A percentile compares a stretch with the other conserved stretches of the same genome.
phyloP scores from a whole-genome alignment of 2,888 invertebrate genomes.

The Hipparchia sbordonii region DNA sequence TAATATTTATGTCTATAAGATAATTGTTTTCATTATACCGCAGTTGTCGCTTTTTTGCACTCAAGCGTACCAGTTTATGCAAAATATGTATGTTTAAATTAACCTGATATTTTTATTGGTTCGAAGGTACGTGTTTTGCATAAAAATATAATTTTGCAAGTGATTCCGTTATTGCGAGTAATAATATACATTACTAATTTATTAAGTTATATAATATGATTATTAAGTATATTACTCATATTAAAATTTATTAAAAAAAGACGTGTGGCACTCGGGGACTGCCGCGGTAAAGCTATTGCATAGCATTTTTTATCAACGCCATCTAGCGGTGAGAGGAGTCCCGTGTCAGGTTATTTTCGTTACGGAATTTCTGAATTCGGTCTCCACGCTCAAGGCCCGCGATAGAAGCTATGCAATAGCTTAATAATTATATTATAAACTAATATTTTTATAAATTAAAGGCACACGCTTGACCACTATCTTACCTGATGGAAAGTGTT shows the following conservation, averaged over 20 bases:
- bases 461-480: too few relatives aligned
- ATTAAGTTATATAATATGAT: background rate
- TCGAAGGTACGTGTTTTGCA: conserved; percentile 10
- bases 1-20: conserved; percentile 34
- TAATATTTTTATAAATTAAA: background rate
- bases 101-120: conserved; percentile 25
- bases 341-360: too few relatives aligned
- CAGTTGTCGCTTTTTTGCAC: conserved; percentile 29
- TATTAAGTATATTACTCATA: background rate
- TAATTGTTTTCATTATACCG: conserved; percentile 30
- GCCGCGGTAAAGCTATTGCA: too few relatives aligned
- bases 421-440: too few relatives aligned
- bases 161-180: conserved; percentile 1
- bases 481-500: too few relatives aligned
- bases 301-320: too few relatives aligned
- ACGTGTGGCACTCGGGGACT: too few relatives aligned
- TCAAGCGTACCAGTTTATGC: conserved; percentile 25
- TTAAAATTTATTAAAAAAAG: too few relatives aligned
- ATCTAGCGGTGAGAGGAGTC: too few relatives aligned
- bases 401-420: too few relatives aligned
- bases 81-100: conserved; percentile 28
- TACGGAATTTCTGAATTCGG: too few relatives aligned
- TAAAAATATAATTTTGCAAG: conserved; percentile 23
- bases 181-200: background rate
- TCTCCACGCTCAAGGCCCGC: too few relatives aligned